Evolutionary conservation across 1,140 invertebrate species (phyloP), one percentile per base, ranked within the genome.

Genomic region (Patella vulgata): DNA sequence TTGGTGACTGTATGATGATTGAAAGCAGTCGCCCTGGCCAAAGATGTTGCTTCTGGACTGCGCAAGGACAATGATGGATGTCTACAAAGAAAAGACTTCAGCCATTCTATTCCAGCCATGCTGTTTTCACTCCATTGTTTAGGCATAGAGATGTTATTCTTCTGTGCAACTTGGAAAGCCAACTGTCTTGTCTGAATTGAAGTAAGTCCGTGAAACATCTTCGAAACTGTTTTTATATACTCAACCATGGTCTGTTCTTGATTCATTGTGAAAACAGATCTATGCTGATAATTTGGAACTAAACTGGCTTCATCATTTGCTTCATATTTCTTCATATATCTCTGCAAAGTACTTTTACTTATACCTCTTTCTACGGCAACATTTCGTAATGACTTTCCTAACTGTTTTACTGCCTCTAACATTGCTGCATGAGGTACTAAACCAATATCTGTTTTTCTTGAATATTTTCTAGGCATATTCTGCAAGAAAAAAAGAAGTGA

Each of bases 141-240:
- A 79, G 86, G 96, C 93, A 97, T 79, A 92, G 97, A 42, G 87
- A 97, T 75, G 95, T 97, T 43, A 90, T 97, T 60, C 94, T 95
- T 59, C 97, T 97, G 87, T 94, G 97, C 87, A 95, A 97, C 74
- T 28, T 39, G 36, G 43, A 47, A 56, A 14, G 42, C 46, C 30
- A 66, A 25, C 11, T 11, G n/a, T 9, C 39, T 44, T 36, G 36
- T 33, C 47, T 53, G 47, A n/a, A 40, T 44, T n/a, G 36, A 19
- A 4, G 43, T 42, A 17, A 66, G 28, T 19, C 64, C 64, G 50
- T 61, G 59, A 30, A 63, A 63, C 31, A 47, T 33, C 2, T 50
- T 19, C 3, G 53, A 19, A 2, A 63, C 23, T 17, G 8, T 23
- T 40, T 62, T 66, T n/a, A 66, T 44, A 44, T 62, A 52, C 14